Evolutionary conservation across 64 coral and sea anemone species (phyloP), one percentile per base, ranked within the genome.

Genomic region (Montipora sp.): DNA sequence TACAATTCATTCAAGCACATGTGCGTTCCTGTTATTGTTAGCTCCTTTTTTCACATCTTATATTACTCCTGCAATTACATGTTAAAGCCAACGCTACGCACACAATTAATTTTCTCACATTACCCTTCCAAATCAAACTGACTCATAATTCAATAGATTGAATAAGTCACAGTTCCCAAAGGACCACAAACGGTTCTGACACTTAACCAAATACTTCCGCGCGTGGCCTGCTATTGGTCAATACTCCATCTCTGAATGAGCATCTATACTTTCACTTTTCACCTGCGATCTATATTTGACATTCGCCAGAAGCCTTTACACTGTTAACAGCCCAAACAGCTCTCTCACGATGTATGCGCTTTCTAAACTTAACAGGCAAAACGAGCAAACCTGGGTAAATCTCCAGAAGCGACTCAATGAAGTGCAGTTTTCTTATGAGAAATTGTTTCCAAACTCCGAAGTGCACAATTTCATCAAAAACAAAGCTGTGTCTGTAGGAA

Each of bases 31-130:
- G 3, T 45, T 48, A 46, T 76, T 43, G 0, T 74, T 73, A 87
- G 84, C 18, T 73, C 8, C 68, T 87, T 60, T 69, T 87, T 50
- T 87, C 20, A 87, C 47, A 49, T 74, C 84, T 73, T 50, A 87
- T 73, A 74, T 87, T 73, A 87, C 46, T 87, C 84, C 67, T 66
- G 15, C 47, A 87, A 87, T 87, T 75, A 48, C 58, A 85, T 85
- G 67, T 69, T 85, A 68, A 85, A 85, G 82, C 82, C 61, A 85
- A 85, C 59, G 43, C 48, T 73, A 73, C 61, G 8, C 47, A 10
- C 73, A 47, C 84, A 87, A 87, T 74, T 87, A 87, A 87, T 74
- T 87, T 87, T 50, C 13, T 73, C 45, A 87, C 63, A 87, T 87
- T 87, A 12, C 36, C 83, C 46, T 87, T 74, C 73, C 67, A 16